These are phyloP conservation scores for Anabacerthia variegaticeps DNA, from an alignment of 2,797 vertebrate genomes.

Conservation along the genomic window DNA sequence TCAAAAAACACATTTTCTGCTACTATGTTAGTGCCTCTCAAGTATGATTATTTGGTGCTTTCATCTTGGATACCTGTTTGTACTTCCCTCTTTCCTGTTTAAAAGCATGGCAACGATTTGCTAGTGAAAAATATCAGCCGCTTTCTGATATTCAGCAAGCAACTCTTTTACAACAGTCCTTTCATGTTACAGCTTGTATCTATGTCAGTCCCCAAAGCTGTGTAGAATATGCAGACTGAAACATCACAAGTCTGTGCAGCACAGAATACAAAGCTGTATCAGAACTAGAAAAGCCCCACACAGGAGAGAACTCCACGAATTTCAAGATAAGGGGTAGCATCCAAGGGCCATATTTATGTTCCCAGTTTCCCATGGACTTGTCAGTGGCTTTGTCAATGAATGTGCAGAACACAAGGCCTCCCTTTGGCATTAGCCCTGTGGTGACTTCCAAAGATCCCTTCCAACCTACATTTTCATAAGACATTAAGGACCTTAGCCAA, in stretches of 20 bases:
- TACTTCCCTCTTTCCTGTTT: not conserved
- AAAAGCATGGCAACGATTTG: not conserved
- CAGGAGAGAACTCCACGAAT: not conserved
- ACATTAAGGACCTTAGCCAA: not conserved
- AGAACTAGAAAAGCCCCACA: not conserved
- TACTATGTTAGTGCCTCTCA: not conserved
- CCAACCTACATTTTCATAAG: not conserved
- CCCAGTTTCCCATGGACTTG: not conserved
- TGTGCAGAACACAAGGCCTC: rapidly evolving
- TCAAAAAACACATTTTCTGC: not conserved
- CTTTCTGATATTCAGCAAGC: not conserved
- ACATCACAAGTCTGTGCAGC: not conserved
- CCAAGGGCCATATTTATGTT: not conserved
- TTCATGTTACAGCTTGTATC: not conserved
- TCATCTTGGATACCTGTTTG: not conserved
- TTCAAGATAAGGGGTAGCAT: not conserved
- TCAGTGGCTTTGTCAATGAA: not conserved
- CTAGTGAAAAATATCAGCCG: not conserved
- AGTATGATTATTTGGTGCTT: not conserved
- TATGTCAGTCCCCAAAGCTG: not conserved
- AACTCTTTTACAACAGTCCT: not conserved
- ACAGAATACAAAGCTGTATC: not conserved
- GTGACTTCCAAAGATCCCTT: not conserved
- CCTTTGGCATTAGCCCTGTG: rapidly evolving
- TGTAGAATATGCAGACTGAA: not conserved